Evolutionary conservation across 2,113 vertebrate species (phyloP), one percentile per base, ranked within the genome.

Genomic region (Coryphaenoides rupestris): DNA sequence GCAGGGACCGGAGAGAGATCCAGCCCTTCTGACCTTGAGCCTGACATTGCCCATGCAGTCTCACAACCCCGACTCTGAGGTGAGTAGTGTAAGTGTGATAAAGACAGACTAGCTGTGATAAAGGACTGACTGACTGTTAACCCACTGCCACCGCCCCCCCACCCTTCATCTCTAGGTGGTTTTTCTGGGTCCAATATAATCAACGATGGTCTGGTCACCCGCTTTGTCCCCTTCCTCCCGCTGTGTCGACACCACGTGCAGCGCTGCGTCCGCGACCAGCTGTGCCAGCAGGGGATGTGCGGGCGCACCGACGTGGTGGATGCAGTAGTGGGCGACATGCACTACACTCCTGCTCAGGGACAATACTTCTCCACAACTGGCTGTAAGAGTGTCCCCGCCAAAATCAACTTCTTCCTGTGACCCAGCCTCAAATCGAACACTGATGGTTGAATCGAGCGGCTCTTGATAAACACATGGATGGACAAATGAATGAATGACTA

Each of bases 141-240:
- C 33, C 33, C 28, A n/a, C 55, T 67, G 19, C 55, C 23, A 26
- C 50, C 3, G 7, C 10, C 23, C 60, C 21, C 65, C 40, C 75
- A 22, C 80, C 61, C 65, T n/a, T n/a, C n/a, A n/a, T n/a, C n/a
- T n/a, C 2, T 85, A 98, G 96, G 90, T 80, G 96, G 95, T 1
- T 94, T 98, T 84, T 98, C 90, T 88, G 78, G 76, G 55, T 96
- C 95, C 0, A 89, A 81, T 71, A 91, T 98, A 73, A 69, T 98
- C 74, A 75, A 91, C 0, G 88, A 93, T 53, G 87, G 84, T 3
- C 90, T 97, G 28, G 84, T 98, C 60, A 90, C 94, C 0, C 56
- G 82, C 5, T 80, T 93, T 15, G 95, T 99, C 52, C 96, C 97
- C 58, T 99, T 99, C 83, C 90, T 99, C 23, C 97, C 97, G 0